Conservation (phyloP, 1,140 invertebrate genomes). For the Watersipora subatra region DNA sequence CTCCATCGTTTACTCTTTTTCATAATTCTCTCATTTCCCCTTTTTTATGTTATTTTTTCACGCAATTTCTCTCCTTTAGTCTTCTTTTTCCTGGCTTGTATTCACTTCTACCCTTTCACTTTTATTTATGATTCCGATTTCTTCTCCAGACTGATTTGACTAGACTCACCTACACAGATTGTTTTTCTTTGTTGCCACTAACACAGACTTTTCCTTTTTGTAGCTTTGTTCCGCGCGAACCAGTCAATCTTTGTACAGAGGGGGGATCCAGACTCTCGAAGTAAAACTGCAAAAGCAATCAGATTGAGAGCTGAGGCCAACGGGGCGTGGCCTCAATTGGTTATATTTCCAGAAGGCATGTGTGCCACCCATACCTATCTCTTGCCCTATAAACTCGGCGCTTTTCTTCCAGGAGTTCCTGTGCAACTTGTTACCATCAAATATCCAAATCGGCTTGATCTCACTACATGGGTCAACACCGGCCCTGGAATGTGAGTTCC, state of each 20-base stretch:
- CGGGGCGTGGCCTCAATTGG: constrained; percentile 78
- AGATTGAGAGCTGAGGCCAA: constrained; percentile 65
- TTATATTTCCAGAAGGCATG: constrained; percentile 90
- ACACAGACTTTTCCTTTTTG: no score
- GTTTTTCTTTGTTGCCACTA: no score
- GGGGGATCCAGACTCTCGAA: constrained; percentile 77
- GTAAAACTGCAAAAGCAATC: constrained; percentile 80
- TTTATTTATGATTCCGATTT: no score
- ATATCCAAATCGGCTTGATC: constrained; percentile 66
- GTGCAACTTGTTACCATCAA: constrained; percentile 83
- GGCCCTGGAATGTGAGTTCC: constrained; percentile 3
- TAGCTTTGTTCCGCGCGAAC: constrained; percentile 75
- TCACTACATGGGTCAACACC: neutral
- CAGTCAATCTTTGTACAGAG: constrained; percentile 86
- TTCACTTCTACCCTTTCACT: no score
- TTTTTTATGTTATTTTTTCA: neutral
- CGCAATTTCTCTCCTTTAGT: neutral
- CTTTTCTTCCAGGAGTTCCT: constrained; percentile 72
- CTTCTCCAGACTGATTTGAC: no score
- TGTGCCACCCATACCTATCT: constrained; percentile 83
- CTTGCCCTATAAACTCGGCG: constrained; percentile 82
- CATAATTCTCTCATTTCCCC: neutral
- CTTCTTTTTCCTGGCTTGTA: neutral
- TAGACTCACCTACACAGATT: no score
- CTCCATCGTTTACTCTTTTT: neutral